These are phyloP conservation scores for Eristalis pertinax DNA, from an alignment of 2,888 invertebrate genomes.

Conservation along the genomic window DNA sequence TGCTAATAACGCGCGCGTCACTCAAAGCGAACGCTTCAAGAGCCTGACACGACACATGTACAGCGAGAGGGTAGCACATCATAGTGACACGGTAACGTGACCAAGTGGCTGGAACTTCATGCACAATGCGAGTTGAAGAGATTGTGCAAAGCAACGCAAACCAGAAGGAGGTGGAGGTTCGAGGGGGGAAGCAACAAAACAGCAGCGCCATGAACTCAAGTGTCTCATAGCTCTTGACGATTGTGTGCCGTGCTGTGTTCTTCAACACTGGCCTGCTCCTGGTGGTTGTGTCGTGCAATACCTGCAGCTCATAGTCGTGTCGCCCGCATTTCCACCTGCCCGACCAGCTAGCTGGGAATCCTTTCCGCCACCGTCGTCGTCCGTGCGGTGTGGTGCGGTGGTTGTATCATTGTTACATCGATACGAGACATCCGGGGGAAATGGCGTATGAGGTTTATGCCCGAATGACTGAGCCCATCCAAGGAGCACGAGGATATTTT, in stretches of 20 bases:
- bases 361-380: background rate
- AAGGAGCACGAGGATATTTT: constrained; percentile 68
- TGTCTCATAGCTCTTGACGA: constrained; percentile 48
- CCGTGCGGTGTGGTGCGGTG: constrained; percentile 21
- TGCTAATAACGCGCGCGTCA: constrained; percentile 71
- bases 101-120: constrained; percentile 69
- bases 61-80: constrained; percentile 39
- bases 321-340: constrained; percentile 66
- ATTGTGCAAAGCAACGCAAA: constrained; percentile 41
- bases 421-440: constrained; percentile 72
- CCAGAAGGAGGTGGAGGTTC: background rate
- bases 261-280: background rate
- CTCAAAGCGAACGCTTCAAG: constrained; percentile 61
- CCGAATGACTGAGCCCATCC: constrained; percentile 56
- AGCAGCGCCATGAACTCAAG: constrained; percentile 60
- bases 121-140: constrained; percentile 47
- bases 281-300: constrained; percentile 29
- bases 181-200: constrained; percentile 29
- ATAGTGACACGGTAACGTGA: constrained; percentile 70
- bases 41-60: constrained; percentile 49
- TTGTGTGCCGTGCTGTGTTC: constrained; percentile 13
- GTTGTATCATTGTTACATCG: constrained; percentile 72
- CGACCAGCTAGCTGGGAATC: constrained; percentile 31
- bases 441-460: constrained; percentile 64
- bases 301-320: constrained; percentile 59